Evolutionary conservation across 1,140 invertebrate genomes (phyloP).

Genomic region (silkworm (Bombyx mori)): DNA sequence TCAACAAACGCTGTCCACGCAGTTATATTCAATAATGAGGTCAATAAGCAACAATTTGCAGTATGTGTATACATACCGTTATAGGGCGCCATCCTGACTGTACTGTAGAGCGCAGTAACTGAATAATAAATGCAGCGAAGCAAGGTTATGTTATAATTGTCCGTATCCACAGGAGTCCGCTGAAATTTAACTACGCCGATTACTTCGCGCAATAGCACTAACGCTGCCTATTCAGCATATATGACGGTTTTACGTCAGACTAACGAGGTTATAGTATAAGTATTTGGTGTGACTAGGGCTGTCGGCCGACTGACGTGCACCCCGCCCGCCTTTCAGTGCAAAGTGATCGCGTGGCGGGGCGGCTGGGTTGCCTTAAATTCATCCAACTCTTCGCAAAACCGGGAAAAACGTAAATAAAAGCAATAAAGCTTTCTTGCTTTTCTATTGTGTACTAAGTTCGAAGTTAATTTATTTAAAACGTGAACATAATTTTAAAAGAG

Average conservation of each 20-base stretch:
- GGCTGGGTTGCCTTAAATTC: slow-evolving; percentile 11
- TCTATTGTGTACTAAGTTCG: no score
- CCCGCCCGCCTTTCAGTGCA: slow-evolving; percentile 38
- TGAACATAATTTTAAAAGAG: no score
- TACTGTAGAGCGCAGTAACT: slow-evolving; percentile 52
- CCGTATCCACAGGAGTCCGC: slow-evolving; percentile 21
- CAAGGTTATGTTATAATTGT: slow-evolving; percentile 49
- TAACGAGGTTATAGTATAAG: slow-evolving; percentile 53
- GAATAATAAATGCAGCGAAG: slow-evolving; percentile 64
- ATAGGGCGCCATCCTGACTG: slow-evolving; percentile 62
- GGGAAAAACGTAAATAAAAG: no score
- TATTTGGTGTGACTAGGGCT: slow-evolving; percentile 21
- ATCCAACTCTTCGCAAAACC: no score
- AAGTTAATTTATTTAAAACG: no score
- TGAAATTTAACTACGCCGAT: slow-evolving; percentile 24
- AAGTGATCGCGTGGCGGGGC: slow-evolving; percentile 53
- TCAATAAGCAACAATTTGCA: no score
- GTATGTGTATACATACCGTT: slow-evolving; percentile 43
- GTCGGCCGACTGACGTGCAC: slow-evolving; percentile 33
- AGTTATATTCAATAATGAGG: no score
- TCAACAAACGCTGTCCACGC: no score
- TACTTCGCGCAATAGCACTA: slow-evolving; percentile 13
- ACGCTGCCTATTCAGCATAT: slow-evolving; percentile 26
- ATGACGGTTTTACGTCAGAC: slow-evolving; percentile 49
- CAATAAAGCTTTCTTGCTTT: no score